Conservation (phyloP, 2,113 vertebrate species). For the Zingel zingel region DNA sequence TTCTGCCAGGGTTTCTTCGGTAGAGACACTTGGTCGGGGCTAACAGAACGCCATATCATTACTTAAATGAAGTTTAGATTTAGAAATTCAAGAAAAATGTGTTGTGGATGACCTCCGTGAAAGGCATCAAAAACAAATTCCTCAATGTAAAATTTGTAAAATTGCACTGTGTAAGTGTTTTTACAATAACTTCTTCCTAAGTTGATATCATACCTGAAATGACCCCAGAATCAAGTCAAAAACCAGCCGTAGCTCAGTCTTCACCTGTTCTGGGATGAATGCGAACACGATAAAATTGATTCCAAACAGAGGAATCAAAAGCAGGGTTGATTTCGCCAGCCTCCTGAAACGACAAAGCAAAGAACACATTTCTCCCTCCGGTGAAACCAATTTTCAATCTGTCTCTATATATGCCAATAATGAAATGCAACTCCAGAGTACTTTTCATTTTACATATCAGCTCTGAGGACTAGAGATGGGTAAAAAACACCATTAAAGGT, state of each 20-base stretch:
- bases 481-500: conserved; percentile 48
- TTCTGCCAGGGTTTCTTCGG: not conserved
- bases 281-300: conserved; percentile 96
- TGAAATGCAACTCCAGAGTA: conserved; percentile 36
- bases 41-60: conserved; percentile 6
- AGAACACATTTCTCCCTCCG: conserved; percentile 15
- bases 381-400: conserved; percentile 50
- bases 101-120: not conserved
- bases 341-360: conserved; percentile 85
- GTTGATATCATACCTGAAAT: conserved; percentile 89
- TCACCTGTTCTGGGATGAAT: conserved; percentile 93
- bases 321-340: conserved; percentile 95
- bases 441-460: conserved; percentile 59
- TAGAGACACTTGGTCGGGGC: conserved; percentile 6
- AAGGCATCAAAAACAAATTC: not conserved
- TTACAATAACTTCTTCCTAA: not conserved
- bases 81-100: not conserved
- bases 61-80: not conserved
- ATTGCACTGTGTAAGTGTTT: not conserved
- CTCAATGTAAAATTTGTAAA: not conserved
- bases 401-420: conserved; percentile 47
- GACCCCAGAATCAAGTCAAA: conserved; percentile 95
- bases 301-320: conserved; percentile 97
- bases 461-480: conserved; percentile 31
- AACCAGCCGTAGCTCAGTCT: conserved; percentile 88